Conservation (phyloP, 1,140 invertebrate species). For the Meloidogyne floridensis region DNA sequence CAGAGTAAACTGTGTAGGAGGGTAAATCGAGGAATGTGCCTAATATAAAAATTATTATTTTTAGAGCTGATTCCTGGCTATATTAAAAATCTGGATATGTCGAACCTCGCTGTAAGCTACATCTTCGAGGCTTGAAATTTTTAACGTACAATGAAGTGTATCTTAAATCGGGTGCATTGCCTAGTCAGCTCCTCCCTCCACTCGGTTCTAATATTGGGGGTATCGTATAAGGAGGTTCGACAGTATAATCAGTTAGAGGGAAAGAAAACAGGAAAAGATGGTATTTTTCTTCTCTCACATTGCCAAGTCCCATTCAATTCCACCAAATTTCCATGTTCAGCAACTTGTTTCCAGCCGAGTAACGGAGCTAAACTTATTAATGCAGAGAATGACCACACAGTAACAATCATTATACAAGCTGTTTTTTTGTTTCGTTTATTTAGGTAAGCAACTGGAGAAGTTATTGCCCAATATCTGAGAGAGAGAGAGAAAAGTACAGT, state of each 20-base stretch:
- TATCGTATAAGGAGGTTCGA: too few relatives aligned
- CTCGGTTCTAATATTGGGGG: too few relatives aligned
- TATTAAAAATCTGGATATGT: too few relatives aligned
- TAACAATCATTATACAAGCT: slow-evolving; percentile 61
- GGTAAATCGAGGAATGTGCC: slow-evolving; percentile 63
- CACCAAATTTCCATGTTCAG: slow-evolving; percentile 55
- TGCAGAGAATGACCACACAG: slow-evolving; percentile 62
- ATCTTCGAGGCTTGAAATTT: too few relatives aligned
- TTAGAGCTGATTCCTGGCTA: too few relatives aligned
- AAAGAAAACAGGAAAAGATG: neutral
- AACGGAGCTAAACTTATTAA: slow-evolving; percentile 62
- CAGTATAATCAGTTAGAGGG: too few relatives aligned
- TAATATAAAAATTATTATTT: neutral
- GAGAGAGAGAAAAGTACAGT: neutral
- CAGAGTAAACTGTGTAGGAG: slow-evolving; percentile 62
- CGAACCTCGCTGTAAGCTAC: too few relatives aligned
- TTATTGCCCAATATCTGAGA: slow-evolving; percentile 63
- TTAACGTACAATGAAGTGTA: too few relatives aligned
- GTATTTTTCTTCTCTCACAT: slow-evolving; percentile 37
- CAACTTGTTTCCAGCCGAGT: slow-evolving; percentile 64
- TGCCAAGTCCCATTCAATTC: slow-evolving; percentile 56
- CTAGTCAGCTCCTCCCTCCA: too few relatives aligned
- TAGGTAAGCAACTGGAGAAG: slow-evolving; percentile 63
- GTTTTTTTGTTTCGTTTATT: slow-evolving; percentile 60
- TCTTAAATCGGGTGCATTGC: too few relatives aligned